A percentile compares a stretch with the other conserved stretches of the same genome.
Evolutionary conservation across 2,888 invertebrate species (phyloP).

Genomic region (Cylindroiulus punctatus): DNA sequence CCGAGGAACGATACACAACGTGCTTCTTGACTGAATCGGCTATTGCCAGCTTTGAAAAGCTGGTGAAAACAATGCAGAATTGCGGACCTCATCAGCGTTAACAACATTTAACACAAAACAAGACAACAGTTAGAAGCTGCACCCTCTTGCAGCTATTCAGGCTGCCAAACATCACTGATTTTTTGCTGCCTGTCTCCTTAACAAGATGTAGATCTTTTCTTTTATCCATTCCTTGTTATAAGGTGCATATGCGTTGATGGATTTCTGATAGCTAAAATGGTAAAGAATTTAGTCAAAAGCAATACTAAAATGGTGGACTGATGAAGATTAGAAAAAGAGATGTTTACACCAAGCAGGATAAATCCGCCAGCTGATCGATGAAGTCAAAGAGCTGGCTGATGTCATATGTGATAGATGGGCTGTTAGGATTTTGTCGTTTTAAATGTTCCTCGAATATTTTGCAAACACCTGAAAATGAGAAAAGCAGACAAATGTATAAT

Average conservation of each 20-base stretch:
- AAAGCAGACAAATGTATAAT: neutral
- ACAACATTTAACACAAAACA: neutral
- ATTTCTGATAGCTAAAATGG: conserved; percentile 78
- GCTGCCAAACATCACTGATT: conserved; percentile 50
- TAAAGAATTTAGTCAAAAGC: neutral
- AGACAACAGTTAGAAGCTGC: neutral
- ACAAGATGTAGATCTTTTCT: conserved; percentile 94
- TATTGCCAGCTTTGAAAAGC: neutral
- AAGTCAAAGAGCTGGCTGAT: conserved; percentile 98
- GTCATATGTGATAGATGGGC: conserved; percentile 97
- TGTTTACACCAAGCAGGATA: conserved; percentile 90
- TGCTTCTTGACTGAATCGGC: neutral
- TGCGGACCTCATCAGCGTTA: neutral
- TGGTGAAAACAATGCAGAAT: neutral
- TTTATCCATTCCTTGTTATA: conserved; percentile 99
- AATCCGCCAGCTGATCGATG: conserved; percentile 93
- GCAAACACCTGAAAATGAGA: conserved; percentile 77
- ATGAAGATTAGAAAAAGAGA: neutral
- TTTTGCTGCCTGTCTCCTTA: conserved; percentile 87
- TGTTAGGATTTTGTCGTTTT: conserved; percentile 93
- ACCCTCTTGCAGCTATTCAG: neutral
- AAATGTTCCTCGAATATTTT: conserved; percentile 99
- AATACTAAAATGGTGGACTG: neutral
- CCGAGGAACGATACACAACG: neutral
- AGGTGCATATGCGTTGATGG: conserved; percentile 94